These are phyloP conservation scores for Lasioglossum pauxillum DNA, from an alignment of 2,888 invertebrate genomes.

Conservation along the genomic window DNA sequence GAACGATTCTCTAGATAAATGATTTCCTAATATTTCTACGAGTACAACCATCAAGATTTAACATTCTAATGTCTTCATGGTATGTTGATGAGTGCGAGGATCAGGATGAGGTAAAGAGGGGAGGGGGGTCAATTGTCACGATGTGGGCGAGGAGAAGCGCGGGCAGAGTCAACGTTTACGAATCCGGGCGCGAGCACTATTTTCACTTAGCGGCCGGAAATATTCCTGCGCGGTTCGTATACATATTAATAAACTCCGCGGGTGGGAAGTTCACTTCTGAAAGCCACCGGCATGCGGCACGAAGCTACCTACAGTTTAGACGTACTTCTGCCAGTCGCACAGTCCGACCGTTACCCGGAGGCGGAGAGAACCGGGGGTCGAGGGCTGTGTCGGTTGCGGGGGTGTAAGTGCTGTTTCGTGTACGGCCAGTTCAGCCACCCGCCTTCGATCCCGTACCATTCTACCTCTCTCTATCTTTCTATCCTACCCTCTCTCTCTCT, in stretches of 20 bases:
- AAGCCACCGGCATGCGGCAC: slow-evolving; percentile 65
- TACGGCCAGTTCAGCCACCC: slow-evolving; percentile 76
- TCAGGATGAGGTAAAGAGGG: not conserved
- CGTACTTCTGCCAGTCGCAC: slow-evolving; percentile 65
- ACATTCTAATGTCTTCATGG: not conserved
- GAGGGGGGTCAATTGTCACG: not conserved
- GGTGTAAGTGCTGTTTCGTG: slow-evolving; percentile 84
- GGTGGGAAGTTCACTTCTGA: slow-evolving; percentile 51
- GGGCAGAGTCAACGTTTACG: not conserved
- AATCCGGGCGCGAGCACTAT: not conserved
- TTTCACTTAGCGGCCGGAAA: slow-evolving; percentile 9
- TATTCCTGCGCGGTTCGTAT: slow-evolving; percentile 28
- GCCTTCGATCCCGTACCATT: slow-evolving; percentile 37
- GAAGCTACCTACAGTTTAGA: slow-evolving; percentile 58
- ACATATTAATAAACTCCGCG: slow-evolving; percentile 42
- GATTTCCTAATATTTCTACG: no score
- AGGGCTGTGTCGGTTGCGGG: slow-evolving; percentile 70
- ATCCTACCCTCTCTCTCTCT: slow-evolving; percentile 7
- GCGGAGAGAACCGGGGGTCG: slow-evolving; percentile 54
- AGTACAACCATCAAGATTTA: no score
- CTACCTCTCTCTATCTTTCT: not conserved
- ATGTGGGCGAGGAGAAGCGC: not conserved
- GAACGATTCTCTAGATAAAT: not conserved
- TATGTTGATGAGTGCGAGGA: not conserved
- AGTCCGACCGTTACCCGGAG: slow-evolving; percentile 64